Base-by-base conservation (phyloP, 2,888 invertebrate genomes). In the Leptopilina myrica region DNA sequence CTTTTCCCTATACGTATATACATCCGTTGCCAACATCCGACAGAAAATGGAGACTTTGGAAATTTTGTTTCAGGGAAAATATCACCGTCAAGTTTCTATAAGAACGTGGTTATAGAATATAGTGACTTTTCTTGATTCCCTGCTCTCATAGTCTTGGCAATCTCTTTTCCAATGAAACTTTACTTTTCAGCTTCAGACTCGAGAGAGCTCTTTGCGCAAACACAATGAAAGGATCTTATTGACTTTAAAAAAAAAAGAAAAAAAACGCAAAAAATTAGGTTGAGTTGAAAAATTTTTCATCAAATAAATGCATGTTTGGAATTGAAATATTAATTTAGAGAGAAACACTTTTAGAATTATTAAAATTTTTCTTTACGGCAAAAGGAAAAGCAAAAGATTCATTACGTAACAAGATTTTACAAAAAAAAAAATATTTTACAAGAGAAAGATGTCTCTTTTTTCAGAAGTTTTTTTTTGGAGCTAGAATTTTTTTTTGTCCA, bases 1-100 rank as follows among this genome's bases (percentile, higher is more conserved):
- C 85, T 84, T 84, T 81, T 81, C 80, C 64, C 82, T 82, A 20
- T 20, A 33, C 33, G 33, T 12, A 79, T 80, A 75, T 76, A 79
- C 82, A 76, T 80, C 78, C 79, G 76, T 12, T 77, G 40, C 64
- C 79, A 79, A 77, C 78, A 65, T 59, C 66, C 43, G 59, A 46
- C 78, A 33, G 64, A 78, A 67, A 78, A 26, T 14, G 69, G 69
- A 69, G 53, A 73, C 73, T 73, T 56, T 40, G 56, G 73, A 73
- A 73, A 73, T 59, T 56, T 73, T 26, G 14, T 69, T 53, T 53
- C 69, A 12, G 49, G 26, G 53, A 14, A 12, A 53, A 26, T 14
- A 14, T 33, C 33, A 5, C 53, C 11, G 46, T 14, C n/a, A 73
- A 73, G 33, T 53, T 53, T n/a, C 6, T 56, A 26, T 8, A 33